These are phyloP conservation scores for Aphelenchoides avenae DNA, from an alignment of 1,140 invertebrate species.

Conservation along the genomic window DNA sequence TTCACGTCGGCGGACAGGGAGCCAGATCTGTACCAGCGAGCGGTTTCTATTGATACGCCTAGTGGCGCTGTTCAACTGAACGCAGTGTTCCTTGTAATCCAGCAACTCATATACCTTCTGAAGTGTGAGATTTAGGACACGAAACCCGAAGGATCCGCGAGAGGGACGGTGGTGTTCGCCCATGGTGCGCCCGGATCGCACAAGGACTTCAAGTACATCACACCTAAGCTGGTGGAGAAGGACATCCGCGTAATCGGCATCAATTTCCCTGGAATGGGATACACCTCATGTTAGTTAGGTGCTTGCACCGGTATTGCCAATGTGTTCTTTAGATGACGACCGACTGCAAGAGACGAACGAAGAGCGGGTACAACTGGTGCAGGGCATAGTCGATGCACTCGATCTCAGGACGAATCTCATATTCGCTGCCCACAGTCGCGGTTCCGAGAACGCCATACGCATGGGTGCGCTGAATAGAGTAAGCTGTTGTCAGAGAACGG, in stretches of 20 bases:
- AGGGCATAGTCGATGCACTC: conserved; percentile 34
- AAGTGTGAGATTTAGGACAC: too few species aligned
- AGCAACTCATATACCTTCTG: too few species aligned
- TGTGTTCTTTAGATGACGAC: conserved; percentile 31
- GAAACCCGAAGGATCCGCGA: too few species aligned
- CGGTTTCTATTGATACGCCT: too few species aligned
- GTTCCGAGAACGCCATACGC: conserved; percentile 44
- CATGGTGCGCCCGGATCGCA: conserved; percentile 47
- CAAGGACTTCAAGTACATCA: conserved; percentile 52
- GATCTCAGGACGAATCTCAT: conserved; percentile 34
- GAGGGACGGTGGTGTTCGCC: conserved; percentile 30
- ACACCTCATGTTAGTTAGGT: conserved; percentile 30
- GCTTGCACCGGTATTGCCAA: background rate
- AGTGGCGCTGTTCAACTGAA: too few species aligned
- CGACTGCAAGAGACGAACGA: conserved; percentile 28
- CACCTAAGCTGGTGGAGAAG: conserved; percentile 23
- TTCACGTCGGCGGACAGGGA: too few species aligned
- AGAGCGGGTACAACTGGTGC: conserved; percentile 39
- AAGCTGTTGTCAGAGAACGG: conserved; percentile 7
- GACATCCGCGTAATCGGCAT: conserved; percentile 41
- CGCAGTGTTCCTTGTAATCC: too few species aligned
- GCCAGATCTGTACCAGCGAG: too few species aligned
- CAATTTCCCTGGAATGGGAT: conserved; percentile 51
- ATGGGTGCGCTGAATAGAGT: conserved; percentile 35
- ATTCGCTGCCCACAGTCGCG: conserved; percentile 44